Base-by-base conservation (phyloP, 2,113 vertebrate species). In the Perccottus glenii region DNA sequence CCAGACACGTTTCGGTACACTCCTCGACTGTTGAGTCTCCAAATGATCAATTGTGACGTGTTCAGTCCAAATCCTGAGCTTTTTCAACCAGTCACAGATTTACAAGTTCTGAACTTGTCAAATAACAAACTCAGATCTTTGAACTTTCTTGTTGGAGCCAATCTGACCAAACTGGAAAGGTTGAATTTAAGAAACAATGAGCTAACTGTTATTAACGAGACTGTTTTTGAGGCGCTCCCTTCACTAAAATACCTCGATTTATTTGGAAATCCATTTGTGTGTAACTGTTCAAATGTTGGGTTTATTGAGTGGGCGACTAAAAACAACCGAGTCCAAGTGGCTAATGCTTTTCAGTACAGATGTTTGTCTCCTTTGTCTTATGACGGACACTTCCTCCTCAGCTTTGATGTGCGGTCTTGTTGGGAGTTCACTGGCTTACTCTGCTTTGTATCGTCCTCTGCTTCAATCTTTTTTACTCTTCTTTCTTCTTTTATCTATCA, bases 331-430 rank as follows among this genome's bases (percentile, higher is more conserved):
- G 92, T 91, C 0, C 92, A 93, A 40, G 90, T 94, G 46, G 40
- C 66, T 36, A 83, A 87, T 11, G 88, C 92, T 2, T 81, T 83
- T 15, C 65, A 65, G 27, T 93, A 89, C 35, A 19, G 0, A 9
- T 95, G 93, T 67, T 88, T 83, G 67, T 91, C 89, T 5, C 93
- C 93, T 11, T 3, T 32, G 0, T 5, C 68, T 6, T 45, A 84
- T 0, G 85, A 82, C 45, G 81, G 68, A 1, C 75, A 10, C 1
- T 87, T 68, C 38, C 78, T 94, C 0, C 44, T 87, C 33, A 60
- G 83, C n/a, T n/a, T 93, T 0, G 75, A 91, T 8, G 8, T 51
- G 0, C 0, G 8, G 1, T 86, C 0, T 38, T 94, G 93, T 65
- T 10, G 0, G 1, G 40, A 61, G 2, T 43, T 85, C 11, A 19